Percentiles rank a stretch among this genome's conserved stretches.
Conservation (phyloP, 2,888 invertebrate species). For the Pseudolycoriella hygida region DNA sequence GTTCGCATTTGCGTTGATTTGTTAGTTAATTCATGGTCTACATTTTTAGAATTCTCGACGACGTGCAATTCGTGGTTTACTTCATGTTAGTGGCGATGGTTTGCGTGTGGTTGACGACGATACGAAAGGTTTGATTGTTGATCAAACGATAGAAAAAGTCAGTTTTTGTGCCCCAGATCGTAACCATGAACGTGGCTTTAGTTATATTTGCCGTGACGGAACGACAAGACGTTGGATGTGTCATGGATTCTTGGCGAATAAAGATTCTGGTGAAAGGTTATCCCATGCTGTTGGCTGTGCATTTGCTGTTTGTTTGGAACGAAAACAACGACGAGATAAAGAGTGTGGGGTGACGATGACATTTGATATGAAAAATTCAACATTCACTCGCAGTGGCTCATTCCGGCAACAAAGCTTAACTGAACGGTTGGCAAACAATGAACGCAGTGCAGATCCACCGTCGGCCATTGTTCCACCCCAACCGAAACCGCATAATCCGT, state of each 20-base stretch:
- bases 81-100: slow-evolving; percentile 89
- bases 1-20: neutral
- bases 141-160: slow-evolving; percentile 99
- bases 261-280: slow-evolving; percentile 91
- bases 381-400: slow-evolving; percentile 84
- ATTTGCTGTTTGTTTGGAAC: slow-evolving; percentile 93
- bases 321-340: slow-evolving; percentile 93
- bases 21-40: too few relatives aligned
- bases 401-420: slow-evolving; percentile 74
- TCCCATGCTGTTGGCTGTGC: slow-evolving; percentile 99
- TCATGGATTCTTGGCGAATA: slow-evolving; percentile 91
- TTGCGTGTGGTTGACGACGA: slow-evolving; percentile 96
- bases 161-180: slow-evolving; percentile 99
- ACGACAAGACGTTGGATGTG: slow-evolving; percentile 99
- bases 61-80: slow-evolving; percentile 71
- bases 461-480: slow-evolving; percentile 30
- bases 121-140: slow-evolving; percentile 94
- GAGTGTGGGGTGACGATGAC: slow-evolving; percentile 90
- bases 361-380: slow-evolving; percentile 74
- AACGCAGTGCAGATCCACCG: slow-evolving; percentile 27
- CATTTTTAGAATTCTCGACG: slow-evolving; percentile 63
- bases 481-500: slow-evolving; percentile 63
- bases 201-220: slow-evolving; percentile 97
- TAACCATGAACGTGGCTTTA: slow-evolving; percentile 89
- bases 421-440: slow-evolving; percentile 46